These are phyloP conservation scores for Bombylius discolor DNA, from an alignment of 2,888 invertebrate genomes.

Conservation along the genomic window DNA sequence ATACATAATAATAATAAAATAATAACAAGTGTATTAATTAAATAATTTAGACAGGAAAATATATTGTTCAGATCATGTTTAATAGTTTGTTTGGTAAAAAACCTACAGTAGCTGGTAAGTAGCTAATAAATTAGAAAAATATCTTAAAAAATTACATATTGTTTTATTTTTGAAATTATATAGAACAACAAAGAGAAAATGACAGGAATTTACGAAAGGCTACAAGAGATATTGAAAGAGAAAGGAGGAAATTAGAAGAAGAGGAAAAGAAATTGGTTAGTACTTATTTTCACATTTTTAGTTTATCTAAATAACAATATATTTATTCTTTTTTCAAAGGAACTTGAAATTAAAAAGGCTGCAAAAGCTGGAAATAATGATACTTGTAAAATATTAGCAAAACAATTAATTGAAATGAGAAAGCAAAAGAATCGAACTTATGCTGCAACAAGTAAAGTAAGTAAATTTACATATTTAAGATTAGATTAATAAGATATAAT, in stretches of 20 bases:
- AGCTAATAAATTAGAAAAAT: not conserved
- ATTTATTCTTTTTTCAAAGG: slow-evolving; percentile 36
- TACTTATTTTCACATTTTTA: not conserved
- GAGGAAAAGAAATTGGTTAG: slow-evolving; percentile 80
- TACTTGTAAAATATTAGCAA: slow-evolving; percentile 69
- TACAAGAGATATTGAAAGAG: slow-evolving; percentile 70
- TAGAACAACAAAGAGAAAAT: slow-evolving; percentile 74
- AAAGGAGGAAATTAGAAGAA: slow-evolving; percentile 64
- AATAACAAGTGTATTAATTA: no score
- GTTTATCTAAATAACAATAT: no score
- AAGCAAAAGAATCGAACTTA: slow-evolving; percentile 77
- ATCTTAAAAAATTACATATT: not conserved
- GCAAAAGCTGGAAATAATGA: slow-evolving; percentile 80
- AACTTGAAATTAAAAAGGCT: slow-evolving; percentile 76
- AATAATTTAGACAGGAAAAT: no score
- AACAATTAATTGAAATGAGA: slow-evolving; percentile 73
- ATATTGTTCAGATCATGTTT: not conserved
- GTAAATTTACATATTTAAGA: not conserved
- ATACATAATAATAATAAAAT: no score
- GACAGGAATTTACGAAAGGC: slow-evolving; percentile 69
- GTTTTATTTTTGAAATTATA: not conserved
- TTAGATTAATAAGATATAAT: no score
- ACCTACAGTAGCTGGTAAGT: slow-evolving; percentile 48
- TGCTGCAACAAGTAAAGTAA: slow-evolving; percentile 66
- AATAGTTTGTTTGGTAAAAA: slow-evolving; percentile 45